Evolutionary conservation across 1,140 invertebrate species (phyloP).

Genomic region (Chironomus tepperi): DNA sequence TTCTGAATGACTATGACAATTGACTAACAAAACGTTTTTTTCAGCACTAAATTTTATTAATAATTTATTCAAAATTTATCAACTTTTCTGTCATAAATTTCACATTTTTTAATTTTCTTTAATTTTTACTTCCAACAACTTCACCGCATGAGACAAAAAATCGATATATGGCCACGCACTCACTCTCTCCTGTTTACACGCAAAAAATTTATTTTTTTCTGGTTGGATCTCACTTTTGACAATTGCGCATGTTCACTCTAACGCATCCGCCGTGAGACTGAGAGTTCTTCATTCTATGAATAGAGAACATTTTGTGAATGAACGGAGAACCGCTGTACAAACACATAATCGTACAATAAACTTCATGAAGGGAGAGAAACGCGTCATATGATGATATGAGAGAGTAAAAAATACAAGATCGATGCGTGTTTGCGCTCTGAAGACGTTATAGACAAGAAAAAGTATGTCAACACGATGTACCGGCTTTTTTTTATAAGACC

Average conservation of each 20-base stretch:
- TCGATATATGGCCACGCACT: not conserved
- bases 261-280: not conserved
- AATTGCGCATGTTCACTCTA: not conserved
- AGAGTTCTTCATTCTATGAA: not conserved
- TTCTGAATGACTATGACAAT: not conserved
- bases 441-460: no score
- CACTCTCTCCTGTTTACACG: not conserved
- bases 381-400: no score
- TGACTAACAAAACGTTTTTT: conserved; percentile 2
- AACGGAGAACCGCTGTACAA: not conserved
- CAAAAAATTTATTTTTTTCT: not conserved
- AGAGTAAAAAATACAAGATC: no score
- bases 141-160: conserved; percentile 1
- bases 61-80: not conserved
- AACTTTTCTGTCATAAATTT: not conserved
- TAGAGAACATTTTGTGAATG: not conserved
- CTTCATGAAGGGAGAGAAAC: no score
- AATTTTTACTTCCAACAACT: not conserved
- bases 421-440: no score
- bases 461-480: no score
- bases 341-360: no score
- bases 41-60: not conserved
- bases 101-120: not conserved
- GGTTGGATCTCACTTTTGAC: not conserved
- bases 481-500: no score